These are phyloP conservation scores for Synanthedon andrenaeformis DNA, from an alignment of 2,888 invertebrate species.

Conservation along the genomic window DNA sequence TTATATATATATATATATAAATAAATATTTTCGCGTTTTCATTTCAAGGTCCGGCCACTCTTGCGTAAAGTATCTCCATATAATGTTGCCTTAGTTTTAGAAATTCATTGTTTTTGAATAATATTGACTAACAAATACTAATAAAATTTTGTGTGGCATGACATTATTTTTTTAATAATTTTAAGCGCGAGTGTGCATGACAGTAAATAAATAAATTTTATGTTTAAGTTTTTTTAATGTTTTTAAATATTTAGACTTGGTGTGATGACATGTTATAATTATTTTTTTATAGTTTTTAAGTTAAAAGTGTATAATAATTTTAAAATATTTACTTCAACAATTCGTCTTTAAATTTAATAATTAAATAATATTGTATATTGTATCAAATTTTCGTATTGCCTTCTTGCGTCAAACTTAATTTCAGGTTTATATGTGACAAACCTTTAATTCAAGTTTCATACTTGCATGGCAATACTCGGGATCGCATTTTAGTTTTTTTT, in stretches of 20 bases:
- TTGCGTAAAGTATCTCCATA: constrained; percentile 21
- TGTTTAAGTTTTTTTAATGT: constrained; percentile 22
- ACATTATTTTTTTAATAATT: constrained; percentile 38
- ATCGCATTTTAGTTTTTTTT: constrained; percentile 63
- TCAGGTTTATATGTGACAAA: constrained; percentile 33
- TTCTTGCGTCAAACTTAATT: constrained; percentile 61
- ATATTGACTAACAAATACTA: constrained; percentile 66
- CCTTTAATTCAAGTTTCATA: constrained; percentile 62
- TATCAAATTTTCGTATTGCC: constrained; percentile 40
- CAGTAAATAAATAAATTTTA: constrained; percentile 14
- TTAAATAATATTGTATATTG: constrained; percentile 24
- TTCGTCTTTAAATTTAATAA: constrained; percentile 22
- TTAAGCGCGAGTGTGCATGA: constrained; percentile 68
- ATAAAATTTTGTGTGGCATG: constrained; percentile 59
- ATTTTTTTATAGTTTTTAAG: constrained; percentile 18
- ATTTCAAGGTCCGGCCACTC: constrained; percentile 34
- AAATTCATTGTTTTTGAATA: constrained; percentile 41
- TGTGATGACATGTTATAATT: constrained; percentile 46
- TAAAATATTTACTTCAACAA: constrained; percentile 63
- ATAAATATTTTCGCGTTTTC: constrained; percentile 43
- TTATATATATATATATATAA: constrained; percentile 23
- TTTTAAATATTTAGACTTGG: constrained; percentile 23
- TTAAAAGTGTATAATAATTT: constrained; percentile 25
- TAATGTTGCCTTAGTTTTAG: constrained; percentile 3
- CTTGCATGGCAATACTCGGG: constrained; percentile 64